Evolutionary conservation across 2,888 invertebrate genomes (phyloP), one percentile per base, ranked within the genome.

Genomic region (Ochropacha duplaris): DNA sequence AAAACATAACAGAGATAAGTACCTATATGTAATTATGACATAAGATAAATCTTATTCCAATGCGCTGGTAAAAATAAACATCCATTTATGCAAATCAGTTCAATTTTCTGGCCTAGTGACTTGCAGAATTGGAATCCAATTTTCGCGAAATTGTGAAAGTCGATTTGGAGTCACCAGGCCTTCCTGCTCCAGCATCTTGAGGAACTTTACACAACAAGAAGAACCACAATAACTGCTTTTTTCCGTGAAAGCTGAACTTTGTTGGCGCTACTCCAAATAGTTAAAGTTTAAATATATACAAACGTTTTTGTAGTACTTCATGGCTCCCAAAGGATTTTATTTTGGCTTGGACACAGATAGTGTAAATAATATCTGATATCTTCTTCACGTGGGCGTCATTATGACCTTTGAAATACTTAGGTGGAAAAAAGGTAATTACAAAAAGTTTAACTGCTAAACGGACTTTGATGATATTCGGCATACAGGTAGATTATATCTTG

Each of bases 21-120:
- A n/a, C n/a, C n/a, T n/a, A n/a, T n/a, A n/a, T n/a, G n/a, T n/a
- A n/a, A n/a, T n/a, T n/a, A n/a, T n/a, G n/a, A n/a, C n/a, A 9
- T 14, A 12, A 12, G 12, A 9, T 12, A 49, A 14, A 22, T 14
- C 22, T 6, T 22, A 26, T 12, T 9, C 26, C n/a, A 12, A 5
- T 24, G 4, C n/a, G n/a, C n/a, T 6, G 55, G 49, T 55, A 44
- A 65, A 57, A 60, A 24, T 60, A 66, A 72, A 72, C 62, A 71
- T 76, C 69, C 65, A 62, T 67, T 69, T 72, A 76, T 74, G 71
- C 54, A 71, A 76, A 77, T 72, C 60, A 61, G 68, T 63, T 19
- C 68, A 68, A 62, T 67, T 74, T 71, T 72, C 71, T 63, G 60
- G 59, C 57, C 58, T 64, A 58, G 61, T 61, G 64, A 60, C 56